Conservation (phyloP, 2,113 vertebrate species). For the Embiotoca jacksoni region DNA sequence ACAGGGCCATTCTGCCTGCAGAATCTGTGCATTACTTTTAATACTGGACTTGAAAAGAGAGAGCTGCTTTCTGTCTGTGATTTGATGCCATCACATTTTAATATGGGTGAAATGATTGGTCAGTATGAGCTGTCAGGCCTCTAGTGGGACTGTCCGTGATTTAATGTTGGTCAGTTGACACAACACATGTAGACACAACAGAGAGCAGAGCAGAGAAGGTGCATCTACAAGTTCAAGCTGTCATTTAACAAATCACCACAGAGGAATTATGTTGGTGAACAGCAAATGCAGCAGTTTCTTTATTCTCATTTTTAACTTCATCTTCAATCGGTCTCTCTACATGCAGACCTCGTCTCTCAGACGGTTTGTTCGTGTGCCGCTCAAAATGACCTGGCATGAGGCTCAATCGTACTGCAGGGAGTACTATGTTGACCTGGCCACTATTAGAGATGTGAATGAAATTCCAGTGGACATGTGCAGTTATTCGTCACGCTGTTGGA, state of each 20-base stretch:
- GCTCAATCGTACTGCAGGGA: constrained; percentile 14
- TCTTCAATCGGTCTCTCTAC: constrained; percentile 11
- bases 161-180: neutral
- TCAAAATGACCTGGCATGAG: neutral
- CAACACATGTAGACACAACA: neutral
- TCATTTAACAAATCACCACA: neutral
- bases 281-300: neutral
- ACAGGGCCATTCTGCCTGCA: neutral
- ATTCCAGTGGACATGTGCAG: neutral
- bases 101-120: neutral
- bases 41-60: too few species aligned
- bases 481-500: neutral
- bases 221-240: neutral
- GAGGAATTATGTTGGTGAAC: constrained; percentile 7
- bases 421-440: constrained; percentile 1
- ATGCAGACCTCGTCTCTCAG: fast-evolving
- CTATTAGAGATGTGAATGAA: neutral
- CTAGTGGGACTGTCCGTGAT: neutral
- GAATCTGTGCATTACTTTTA: too few species aligned
- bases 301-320: neutral
- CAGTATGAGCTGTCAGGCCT: neutral
- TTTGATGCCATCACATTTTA: too few species aligned
- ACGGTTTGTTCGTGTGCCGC: neutral
- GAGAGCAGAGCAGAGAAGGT: neutral
- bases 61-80: too few species aligned